Percentiles rank a stretch among this genome's conserved stretches.
Conservation (phyloP, 2,888 invertebrate genomes). For the Thelaira solivaga region DNA sequence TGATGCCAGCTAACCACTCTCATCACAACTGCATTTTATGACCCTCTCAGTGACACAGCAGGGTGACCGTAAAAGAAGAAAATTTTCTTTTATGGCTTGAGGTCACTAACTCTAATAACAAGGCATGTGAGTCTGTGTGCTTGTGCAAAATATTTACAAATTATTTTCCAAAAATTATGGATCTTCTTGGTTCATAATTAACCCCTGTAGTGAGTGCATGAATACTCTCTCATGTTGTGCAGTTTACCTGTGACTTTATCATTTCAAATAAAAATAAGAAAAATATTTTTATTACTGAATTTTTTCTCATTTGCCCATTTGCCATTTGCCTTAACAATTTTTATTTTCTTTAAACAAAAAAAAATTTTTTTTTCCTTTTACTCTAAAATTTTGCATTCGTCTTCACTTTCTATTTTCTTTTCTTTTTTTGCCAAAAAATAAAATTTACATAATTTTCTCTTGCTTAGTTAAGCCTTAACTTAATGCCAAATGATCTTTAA, state of each 20-base stretch:
- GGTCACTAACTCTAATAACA: constrained; percentile 35
- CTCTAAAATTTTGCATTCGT: constrained; percentile 39
- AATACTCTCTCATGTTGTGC: too few relatives aligned
- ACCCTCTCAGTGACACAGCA: constrained; percentile 18
- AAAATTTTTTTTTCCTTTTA: not conserved
- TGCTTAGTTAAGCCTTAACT: too few relatives aligned
- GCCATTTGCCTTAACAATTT: too few relatives aligned
- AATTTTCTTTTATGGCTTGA: constrained; percentile 24
- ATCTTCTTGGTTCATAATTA: constrained; percentile 38
- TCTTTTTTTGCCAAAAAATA: constrained; percentile 27
- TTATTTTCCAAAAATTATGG: not conserved
- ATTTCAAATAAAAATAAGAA: not conserved
- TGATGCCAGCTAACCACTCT: too few relatives aligned
- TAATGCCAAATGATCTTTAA: too few relatives aligned
- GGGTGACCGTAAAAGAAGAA: constrained; percentile 22
- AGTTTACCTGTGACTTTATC: constrained; percentile 8
- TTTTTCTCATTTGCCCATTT: too few relatives aligned
- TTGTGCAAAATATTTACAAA: constrained; percentile 27
- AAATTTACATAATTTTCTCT: constrained; percentile 56
- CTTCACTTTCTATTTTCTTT: constrained; percentile 55
- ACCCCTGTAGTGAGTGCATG: constrained; percentile 34
- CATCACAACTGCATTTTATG: constrained; percentile 7
- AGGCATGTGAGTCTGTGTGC: not conserved
- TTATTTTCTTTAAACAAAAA: constrained; percentile 8
- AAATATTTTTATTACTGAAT: too few relatives aligned